Conservation (phyloP, 2,113 vertebrate genomes). For the Triplophysa dalaica region DNA sequence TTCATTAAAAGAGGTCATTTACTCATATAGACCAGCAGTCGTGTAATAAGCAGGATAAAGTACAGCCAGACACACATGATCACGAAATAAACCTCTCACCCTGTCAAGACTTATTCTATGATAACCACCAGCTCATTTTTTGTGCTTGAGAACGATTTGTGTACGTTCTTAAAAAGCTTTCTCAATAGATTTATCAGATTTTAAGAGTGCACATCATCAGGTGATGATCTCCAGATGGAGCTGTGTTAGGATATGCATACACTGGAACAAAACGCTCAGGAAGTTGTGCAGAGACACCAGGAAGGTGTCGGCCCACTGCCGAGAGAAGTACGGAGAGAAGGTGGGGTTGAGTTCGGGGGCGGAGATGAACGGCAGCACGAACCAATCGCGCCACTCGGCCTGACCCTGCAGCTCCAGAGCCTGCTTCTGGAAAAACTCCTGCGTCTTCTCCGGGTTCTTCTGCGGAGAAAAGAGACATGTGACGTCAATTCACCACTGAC, state of each 20-base stretch:
- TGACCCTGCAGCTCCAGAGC: slow-evolving; percentile 89
- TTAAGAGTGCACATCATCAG: no score
- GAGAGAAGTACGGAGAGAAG: slow-evolving; percentile 91
- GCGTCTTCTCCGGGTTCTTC: slow-evolving; percentile 87
- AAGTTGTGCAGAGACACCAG: slow-evolving; percentile 97
- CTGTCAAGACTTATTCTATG: no score
- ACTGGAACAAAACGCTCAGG: slow-evolving; percentile 94
- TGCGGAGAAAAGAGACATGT: neutral
- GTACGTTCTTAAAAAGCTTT: no score
- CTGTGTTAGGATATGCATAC: slow-evolving; percentile 92
- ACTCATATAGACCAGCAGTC: no score
- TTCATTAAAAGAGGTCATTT: neutral
- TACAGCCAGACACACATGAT: no score
- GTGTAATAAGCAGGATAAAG: no score
- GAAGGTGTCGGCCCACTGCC: slow-evolving; percentile 96
- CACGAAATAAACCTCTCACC: no score
- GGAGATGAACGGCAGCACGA: slow-evolving; percentile 87
- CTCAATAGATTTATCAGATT: no score
- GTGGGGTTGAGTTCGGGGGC: slow-evolving; percentile 85
- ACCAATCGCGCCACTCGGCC: slow-evolving; percentile 96
- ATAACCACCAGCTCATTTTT: no score
- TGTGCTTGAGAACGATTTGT: no score
- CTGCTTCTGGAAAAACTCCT: slow-evolving; percentile 95
- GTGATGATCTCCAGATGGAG: slow-evolving; percentile 20
- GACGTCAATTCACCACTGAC: no score